Percentiles rank a stretch among this genome's conserved stretches.
Evolutionary conservation across 2,888 invertebrate genomes (phyloP).

Genomic region (Polyploca ridens): DNA sequence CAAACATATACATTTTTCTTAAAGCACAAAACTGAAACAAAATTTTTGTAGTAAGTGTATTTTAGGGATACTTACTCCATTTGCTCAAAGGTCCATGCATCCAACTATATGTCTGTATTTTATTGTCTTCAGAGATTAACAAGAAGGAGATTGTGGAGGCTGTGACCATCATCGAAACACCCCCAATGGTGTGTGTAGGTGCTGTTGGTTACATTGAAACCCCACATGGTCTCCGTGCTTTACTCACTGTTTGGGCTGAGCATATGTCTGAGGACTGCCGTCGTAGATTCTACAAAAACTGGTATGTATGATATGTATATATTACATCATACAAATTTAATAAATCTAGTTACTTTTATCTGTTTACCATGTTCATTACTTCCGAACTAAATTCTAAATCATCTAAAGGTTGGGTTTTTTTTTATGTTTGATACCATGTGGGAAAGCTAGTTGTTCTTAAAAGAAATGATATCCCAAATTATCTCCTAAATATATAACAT

Average conservation of each 20-base stretch:
- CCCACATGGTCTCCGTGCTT: constrained; percentile 96
- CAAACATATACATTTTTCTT: too few relatives aligned
- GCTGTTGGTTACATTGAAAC: constrained; percentile 99
- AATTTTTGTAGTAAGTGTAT: too few relatives aligned
- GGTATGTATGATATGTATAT: constrained; percentile 85
- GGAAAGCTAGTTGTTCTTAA: background rate
- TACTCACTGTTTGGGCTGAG: constrained; percentile 99
- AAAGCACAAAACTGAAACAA: too few relatives aligned
- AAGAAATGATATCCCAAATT: background rate
- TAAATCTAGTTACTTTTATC: background rate
- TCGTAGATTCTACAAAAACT: constrained; percentile 99
- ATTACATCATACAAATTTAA: too few relatives aligned
- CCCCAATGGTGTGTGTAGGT: constrained; percentile 99
- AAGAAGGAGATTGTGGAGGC: constrained; percentile 99
- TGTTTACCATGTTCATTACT: too few relatives aligned
- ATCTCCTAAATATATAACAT: background rate
- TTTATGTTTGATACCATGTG: too few relatives aligned
- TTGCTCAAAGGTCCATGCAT: too few relatives aligned
- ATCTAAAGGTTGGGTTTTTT: too few relatives aligned
- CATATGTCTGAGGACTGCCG: constrained; percentile 99
- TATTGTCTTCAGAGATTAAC: constrained; percentile 92
- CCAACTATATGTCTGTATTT: too few relatives aligned
- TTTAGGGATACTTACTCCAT: too few relatives aligned
- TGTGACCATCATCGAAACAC: constrained; percentile 98
- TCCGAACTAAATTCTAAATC: too few relatives aligned